Conservation (phyloP, 2,113 vertebrate genomes). For the Halichoeres trimaculatus region DNA sequence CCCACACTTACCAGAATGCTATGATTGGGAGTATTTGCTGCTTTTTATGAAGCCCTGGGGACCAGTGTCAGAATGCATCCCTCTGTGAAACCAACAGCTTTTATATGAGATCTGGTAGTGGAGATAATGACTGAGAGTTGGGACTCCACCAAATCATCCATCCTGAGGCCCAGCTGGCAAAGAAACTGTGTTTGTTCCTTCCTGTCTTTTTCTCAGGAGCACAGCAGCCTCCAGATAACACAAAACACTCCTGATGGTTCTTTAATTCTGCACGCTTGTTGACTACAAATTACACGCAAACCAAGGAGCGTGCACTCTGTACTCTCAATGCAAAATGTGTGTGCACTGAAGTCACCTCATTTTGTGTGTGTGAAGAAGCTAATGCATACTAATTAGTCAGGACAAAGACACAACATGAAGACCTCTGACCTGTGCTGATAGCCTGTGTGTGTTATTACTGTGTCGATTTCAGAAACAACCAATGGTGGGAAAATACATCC, state of each 20-base stretch:
- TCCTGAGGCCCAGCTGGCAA: conserved; percentile 29
- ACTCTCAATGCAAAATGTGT: neutral
- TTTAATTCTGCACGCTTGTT: conserved; percentile 32
- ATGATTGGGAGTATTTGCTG: conserved; percentile 40
- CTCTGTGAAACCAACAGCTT: conserved; percentile 37
- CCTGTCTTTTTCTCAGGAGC: conserved; percentile 30
- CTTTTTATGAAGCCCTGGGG: conserved; percentile 48
- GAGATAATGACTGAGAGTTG: conserved; percentile 46
- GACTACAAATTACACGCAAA: conserved; percentile 21
- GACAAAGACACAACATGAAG: neutral
- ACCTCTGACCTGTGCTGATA: conserved; percentile 6
- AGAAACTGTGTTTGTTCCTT: conserved; percentile 29
- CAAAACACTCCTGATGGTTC: conserved; percentile 28
- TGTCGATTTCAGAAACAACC: no score
- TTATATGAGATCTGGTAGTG: conserved; percentile 45
- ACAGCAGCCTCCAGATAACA: neutral
- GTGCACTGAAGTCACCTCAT: neutral
- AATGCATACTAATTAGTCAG: neutral
- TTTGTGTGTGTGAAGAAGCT: neutral
- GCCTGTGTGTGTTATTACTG: neutral
- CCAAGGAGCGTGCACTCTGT: neutral
- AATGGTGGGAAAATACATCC: no score
- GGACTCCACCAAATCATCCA: conserved; percentile 33
- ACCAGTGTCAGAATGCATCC: conserved; percentile 42
- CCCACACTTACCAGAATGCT: conserved; percentile 33